Conservation (phyloP, 2,797 vertebrate species). For the Argentina silus region DNA sequence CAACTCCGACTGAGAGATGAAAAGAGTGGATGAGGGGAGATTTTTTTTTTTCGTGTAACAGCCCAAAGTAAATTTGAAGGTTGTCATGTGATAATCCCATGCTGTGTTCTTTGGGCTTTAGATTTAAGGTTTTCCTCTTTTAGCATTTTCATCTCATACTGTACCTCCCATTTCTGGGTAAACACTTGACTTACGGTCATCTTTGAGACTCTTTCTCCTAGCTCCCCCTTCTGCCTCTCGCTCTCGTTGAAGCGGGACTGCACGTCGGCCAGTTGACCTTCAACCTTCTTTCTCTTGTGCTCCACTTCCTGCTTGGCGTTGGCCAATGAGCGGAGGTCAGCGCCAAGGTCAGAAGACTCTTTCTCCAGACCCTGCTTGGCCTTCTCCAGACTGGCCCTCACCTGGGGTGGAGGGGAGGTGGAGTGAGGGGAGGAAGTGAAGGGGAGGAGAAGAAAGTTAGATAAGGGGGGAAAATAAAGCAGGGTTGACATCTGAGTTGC, state of each 20-base stretch:
- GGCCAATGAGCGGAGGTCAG: conserved; percentile 84
- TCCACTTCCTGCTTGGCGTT: conserved; percentile 91
- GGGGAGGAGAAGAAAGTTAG: not conserved
- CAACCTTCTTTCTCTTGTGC: conserved; percentile 94
- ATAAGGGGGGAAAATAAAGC: not conserved
- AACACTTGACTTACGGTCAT: conserved; percentile 77
- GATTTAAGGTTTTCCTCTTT: not conserved
- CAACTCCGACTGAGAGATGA: conserved; percentile 81
- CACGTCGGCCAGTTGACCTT: conserved; percentile 88
- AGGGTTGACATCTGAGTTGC: not conserved
- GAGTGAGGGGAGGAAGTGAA: not conserved
- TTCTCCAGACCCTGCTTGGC: conserved; percentile 93
- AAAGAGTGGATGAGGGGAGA: not conserved
- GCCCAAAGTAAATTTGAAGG: not conserved
- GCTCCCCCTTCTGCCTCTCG: conserved; percentile 86
- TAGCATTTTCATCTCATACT: too few relatives aligned
- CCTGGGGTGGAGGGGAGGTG: conserved; percentile 67
- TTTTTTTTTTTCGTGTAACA: too few relatives aligned
- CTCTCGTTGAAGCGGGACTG: conserved; percentile 86
- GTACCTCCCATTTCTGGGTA: not conserved
- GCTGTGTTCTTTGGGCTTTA: not conserved
- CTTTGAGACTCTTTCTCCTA: conserved; percentile 88
- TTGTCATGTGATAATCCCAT: not conserved
- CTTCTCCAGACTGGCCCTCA: conserved; percentile 90
- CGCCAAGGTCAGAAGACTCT: conserved; percentile 82